Evolutionary conservation across 2,888 invertebrate species (phyloP).

Genomic region (Andrena chrysosceles): DNA sequence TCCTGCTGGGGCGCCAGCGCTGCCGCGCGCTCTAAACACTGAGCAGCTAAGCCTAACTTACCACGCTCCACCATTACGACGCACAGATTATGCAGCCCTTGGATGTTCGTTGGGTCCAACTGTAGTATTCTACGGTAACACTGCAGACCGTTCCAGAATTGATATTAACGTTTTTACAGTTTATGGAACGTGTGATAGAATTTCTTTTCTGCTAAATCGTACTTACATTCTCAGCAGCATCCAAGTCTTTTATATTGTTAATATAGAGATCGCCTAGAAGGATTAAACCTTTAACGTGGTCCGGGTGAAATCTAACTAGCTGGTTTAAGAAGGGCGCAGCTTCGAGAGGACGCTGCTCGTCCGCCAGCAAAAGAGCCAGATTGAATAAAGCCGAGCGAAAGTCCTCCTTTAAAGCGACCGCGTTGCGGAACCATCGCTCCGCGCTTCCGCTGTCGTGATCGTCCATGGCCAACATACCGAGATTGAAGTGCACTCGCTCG

Average conservation of each 20-base stretch:
- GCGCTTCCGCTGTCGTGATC: slow-evolving; percentile 95
- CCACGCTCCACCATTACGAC: slow-evolving; percentile 98
- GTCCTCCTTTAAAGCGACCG: slow-evolving; percentile 94
- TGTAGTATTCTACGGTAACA: slow-evolving; percentile 96
- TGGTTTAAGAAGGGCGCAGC: slow-evolving; percentile 97
- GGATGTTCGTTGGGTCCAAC: slow-evolving; percentile 95
- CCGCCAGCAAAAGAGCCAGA: slow-evolving; percentile 94
- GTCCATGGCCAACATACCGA: slow-evolving; percentile 99
- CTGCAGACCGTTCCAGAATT: slow-evolving; percentile 85
- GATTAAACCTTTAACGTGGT: slow-evolving; percentile 97
- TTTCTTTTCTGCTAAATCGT: slow-evolving; percentile 4
- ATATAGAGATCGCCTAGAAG: slow-evolving; percentile 98
- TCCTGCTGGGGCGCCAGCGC: slow-evolving; percentile 95
- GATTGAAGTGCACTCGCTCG: slow-evolving; percentile 96
- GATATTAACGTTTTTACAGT: background rate
- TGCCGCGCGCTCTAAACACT: slow-evolving; percentile 93
- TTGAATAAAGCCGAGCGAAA: slow-evolving; percentile 98
- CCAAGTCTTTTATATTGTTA: slow-evolving; percentile 96
- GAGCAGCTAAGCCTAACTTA: slow-evolving; percentile 92
- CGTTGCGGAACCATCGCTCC: slow-evolving; percentile 95
- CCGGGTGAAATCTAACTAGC: slow-evolving; percentile 95
- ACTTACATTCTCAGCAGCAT: slow-evolving; percentile 96
- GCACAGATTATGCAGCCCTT: slow-evolving; percentile 97
- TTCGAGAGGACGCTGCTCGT: slow-evolving; percentile 94
- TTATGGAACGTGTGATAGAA: background rate